Evolutionary conservation across 2,888 invertebrate species (phyloP), one percentile per base, ranked within the genome.

Genomic region (Chamaedrilus cognettii): DNA sequence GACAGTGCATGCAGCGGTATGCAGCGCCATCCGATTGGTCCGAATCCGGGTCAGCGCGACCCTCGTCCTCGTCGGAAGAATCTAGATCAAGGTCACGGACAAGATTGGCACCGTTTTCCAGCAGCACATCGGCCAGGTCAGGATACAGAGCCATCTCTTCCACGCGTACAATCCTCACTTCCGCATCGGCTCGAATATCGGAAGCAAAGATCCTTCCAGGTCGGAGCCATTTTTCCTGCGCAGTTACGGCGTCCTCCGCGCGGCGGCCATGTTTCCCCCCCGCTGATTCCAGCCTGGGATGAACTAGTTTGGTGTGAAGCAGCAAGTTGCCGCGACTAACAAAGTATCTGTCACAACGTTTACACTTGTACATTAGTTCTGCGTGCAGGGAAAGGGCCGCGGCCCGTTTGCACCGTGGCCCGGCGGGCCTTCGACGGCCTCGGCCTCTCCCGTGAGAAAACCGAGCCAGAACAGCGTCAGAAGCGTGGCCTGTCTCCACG

Each of bases 31-130:
- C 35, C 31, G 1, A 26, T 51, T 51, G 30, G 34, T 57, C 35
- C 31, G 23, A 49, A n/a, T 35, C 42, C 30, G 34, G 23, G 23
- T 33, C 30, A 50, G 19, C 34, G 26, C 26, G 49, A 11, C 49
- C 61, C n/a, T 68, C 65, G 35, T 56, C 61, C 11, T 51, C 68
- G 2, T 50, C 49, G 26, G 34, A 52, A 33, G 65, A 65, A n/a
- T 66, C 62, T 26, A 58, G 35, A 57, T 68, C 68, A 19, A 68
- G 35, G 32, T 60, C 32, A 2, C 50, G 42, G 3, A 51, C 26
- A 7, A 68, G 58, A 30, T 31, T 61, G 42, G 30, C 32, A 26
- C 67, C 67, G 51, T 64, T 68, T 33, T 68, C 68, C 5, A 57
- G 51, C 35, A 68, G 49, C 11, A 67, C 28, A 34, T 42, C 62